Evolutionary conservation across 2,797 vertebrate species (phyloP), one percentile per base, ranked within the genome.

Genomic region (Peromyscus melanophrys): DNA sequence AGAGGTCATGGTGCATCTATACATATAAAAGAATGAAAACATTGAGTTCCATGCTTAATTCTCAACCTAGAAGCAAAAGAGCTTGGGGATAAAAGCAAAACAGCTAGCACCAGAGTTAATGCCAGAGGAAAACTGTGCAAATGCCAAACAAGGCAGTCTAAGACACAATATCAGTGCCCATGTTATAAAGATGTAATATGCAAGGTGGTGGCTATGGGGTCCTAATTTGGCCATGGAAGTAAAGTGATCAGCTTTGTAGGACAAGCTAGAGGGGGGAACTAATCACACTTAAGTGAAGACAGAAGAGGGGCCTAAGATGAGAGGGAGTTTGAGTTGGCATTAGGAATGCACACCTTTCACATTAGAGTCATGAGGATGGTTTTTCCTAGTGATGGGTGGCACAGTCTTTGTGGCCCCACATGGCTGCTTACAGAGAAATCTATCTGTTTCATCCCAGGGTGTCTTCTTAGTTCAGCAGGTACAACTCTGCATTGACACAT

Each of bases 31-130:
- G 17, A 84, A 96, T 57, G 40, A 43, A 76, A 87, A 75, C 6
- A 9, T 71, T 89, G 76, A 31, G 27, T 86, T 84, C 52, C 17
- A 11, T 61, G 37, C 25, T 17, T 87, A 67, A 92, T 89, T 96
- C 37, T 86, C 71, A 94, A 89, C 29, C 40, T 57, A 80, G 59
- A 87, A 37, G 63, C 63, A 75, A 92, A 85, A 49, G 55, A 71
- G 55, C 37, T 46, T 84, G 90, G 65, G 34, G 1, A 46, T 90
- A 46, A 61, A 46, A 76, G 37, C 59, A 40, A 88, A 85, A 69
- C 59, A n/a, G 4, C 81, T 34, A 73, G 8, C 57, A 46, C 19
- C 57, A 46, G 13, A 71, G 19, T 78, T 71, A 80, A 75, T 52
- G 76, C 49, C 63, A 92, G 61, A 43, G 37, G 65, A 65, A 81